Evolutionary conservation across 2,113 vertebrate genomes (phyloP), one percentile per base, ranked within the genome.

Genomic region (Macrotis lagotis): DNA sequence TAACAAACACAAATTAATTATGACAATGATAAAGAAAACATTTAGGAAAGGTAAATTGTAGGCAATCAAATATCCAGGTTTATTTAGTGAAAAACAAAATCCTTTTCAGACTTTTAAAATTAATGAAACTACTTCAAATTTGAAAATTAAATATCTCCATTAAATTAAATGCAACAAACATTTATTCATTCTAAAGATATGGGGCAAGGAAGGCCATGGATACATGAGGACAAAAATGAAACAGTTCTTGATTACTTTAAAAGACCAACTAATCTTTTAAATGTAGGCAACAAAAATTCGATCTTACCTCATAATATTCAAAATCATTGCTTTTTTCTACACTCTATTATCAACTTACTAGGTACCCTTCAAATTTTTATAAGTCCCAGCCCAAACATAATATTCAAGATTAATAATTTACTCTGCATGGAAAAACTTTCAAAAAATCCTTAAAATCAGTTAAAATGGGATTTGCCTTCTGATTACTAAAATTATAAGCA

Each of bases 1-100:
- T 31, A 97, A 97, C 59, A 97, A 96, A 92, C 90, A 96, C 25
- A 96, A 92, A 90, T 96, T 96, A 59, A 92, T 96, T 96, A 94
- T 52, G 96, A 90, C 4, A 96, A 66, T 74, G 94, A 96, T 89
- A 92, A 90, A 96, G 25, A 92, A 48, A 92, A 91, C 3, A 96
- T 91, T 92, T 95, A 96, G 48, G 1, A 96, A 94, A 96, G 83
- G 24, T 94, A 96, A 96, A 97, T n/a, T 74, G n/a, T 8, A 83
- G 93, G 92, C 5, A 91, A 5, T 44, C 50, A 95, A 96, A 59
- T 95, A 92, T 50, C 14, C 47, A 91, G 37, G 3, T 16, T 92
- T 74, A 91, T 92, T 96, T 89, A 91, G 51, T 94, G 59, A 95
- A 94, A 97, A 96, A 31, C 2, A 48, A 91, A 92, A 94, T 10